Base-by-base conservation (phyloP, 2,888 invertebrate species). In the Zootermopsis nevadensis region DNA sequence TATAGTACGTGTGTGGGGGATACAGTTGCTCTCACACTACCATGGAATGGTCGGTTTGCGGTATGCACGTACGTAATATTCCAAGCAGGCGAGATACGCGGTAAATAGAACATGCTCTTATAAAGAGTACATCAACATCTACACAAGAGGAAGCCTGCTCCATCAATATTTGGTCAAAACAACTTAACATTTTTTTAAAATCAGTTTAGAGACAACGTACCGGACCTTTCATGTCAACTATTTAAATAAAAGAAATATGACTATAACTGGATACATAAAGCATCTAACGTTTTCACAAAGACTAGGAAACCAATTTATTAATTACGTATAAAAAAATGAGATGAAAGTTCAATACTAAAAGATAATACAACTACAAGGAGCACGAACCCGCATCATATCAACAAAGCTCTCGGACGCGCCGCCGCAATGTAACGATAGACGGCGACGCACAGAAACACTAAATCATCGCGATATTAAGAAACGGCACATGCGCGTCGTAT, bases 71-170 rank as follows among this genome's bases (percentile, higher is more conserved):
- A 77, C 48, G 76, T 77, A 77, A 72, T 81, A 66, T 83, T 69
- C 77, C 81, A 83, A 81, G 83, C 83, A 81, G 60, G 81, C 82
- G 67, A 83, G 77, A 77, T 83, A 77, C 74, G 6, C n/a, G 38
- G 74, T 74, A 74, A 67, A 55, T 81, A 76, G 76, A 77, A 67
- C 77, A 83, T 81, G 82, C 83, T 83, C 83, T 83, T 83, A 83
- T 77, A 81, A 83, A 83, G 83, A 83, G 83, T 83, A 82, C 83
- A 83, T 77, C 42, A 67, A 83, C 83, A 83, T 82, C 83, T 82
- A 83, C 42, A 77, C 72, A 81, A n/a, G 69, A 82, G 83, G 80
- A 77, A 67, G 83, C 83, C 82, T 83, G 83, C 83, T 79, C 83
- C 83, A 77, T 82, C 82, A 83, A 77, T 35, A 80, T 66, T 74